A percentile compares a stretch with the other conserved stretches of the same genome.
These are phyloP conservation scores for Pseudomyrmex pallidus DNA, from an alignment of 1,140 invertebrate species.

Conservation along the genomic window DNA sequence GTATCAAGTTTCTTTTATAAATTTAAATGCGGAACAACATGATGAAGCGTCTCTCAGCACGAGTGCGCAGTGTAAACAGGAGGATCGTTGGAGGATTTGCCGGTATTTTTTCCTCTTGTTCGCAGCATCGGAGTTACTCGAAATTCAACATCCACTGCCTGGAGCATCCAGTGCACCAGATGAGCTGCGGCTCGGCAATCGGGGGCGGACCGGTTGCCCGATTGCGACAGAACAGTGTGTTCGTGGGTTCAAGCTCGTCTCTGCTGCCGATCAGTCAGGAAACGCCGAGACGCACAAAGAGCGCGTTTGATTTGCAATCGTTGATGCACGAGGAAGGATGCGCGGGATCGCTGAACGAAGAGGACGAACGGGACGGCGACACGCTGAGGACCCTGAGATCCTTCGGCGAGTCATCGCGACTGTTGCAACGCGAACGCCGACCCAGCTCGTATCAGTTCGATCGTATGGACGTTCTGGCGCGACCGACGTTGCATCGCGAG, in stretches of 20 bases:
- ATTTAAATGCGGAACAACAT: background rate
- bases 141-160: conserved; percentile 89
- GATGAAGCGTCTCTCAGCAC: background rate
- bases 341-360: conserved; percentile 47
- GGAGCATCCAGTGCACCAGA: conserved; percentile 84
- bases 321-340: conserved; percentile 84
- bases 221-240: conserved; percentile 92
- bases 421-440: conserved; percentile 65
- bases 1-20: background rate
- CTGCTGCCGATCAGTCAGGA: conserved; percentile 82
- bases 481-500: conserved; percentile 67
- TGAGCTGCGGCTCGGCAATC: background rate
- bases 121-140: conserved; percentile 88
- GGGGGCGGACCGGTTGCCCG: conserved; percentile 59
- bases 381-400: conserved; percentile 49
- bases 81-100: background rate
- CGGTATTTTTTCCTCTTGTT: conserved; percentile 69
- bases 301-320: conserved; percentile 93
- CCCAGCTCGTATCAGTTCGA: conserved; percentile 71
- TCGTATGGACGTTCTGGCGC: conserved; percentile 61
- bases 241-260: conserved; percentile 90
- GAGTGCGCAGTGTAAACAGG: background rate
- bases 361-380: conserved; percentile 64
- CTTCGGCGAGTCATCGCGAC: conserved; percentile 47
- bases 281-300: conserved; percentile 90